A percentile compares a stretch with the other conserved stretches of the same genome.
These are phyloP conservation scores for Squalus acanthias DNA, from an alignment of 2,797 vertebrate species.

Conservation along the genomic window DNA sequence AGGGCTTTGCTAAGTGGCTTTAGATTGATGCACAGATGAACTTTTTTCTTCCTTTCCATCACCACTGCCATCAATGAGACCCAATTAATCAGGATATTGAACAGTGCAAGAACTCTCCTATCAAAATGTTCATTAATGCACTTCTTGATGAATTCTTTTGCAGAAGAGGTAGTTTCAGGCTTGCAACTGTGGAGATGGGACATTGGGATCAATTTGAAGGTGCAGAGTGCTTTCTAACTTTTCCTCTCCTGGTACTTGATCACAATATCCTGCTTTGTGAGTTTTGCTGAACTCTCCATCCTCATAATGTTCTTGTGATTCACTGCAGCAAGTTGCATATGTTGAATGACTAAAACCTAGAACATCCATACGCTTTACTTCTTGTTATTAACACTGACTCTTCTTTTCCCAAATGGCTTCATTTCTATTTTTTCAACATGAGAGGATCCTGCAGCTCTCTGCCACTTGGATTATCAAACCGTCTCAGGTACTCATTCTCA, in stretches of 20 bases:
- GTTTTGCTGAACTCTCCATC: not conserved
- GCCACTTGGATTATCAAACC: not conserved
- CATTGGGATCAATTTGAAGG: not conserved
- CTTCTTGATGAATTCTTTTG: not conserved
- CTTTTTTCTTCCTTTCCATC: not conserved
- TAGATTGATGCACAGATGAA: not conserved
- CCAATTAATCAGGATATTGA: not conserved
- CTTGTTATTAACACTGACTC: not conserved
- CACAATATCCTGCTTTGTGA: not conserved
- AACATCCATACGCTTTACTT: not conserved
- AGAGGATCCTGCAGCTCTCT: not conserved
- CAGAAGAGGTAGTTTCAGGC: not conserved
- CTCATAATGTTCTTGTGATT: not conserved
- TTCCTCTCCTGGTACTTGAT: not conserved
- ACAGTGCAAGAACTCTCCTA: not conserved
- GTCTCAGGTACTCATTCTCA: not conserved
- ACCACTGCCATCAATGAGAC: not conserved
- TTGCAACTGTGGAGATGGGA: not conserved
- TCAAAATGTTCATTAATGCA: not conserved
- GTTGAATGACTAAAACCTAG: not conserved
- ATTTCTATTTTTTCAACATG: not conserved
- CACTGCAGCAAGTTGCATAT: not conserved
- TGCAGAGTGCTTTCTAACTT: not conserved
- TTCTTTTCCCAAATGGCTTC: not conserved
- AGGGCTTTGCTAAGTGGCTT: not conserved